Percentiles rank a stretch among this genome's conserved stretches.
Conservation (phyloP, 2,797 vertebrate species). For the Pangasius macronema region DNA sequence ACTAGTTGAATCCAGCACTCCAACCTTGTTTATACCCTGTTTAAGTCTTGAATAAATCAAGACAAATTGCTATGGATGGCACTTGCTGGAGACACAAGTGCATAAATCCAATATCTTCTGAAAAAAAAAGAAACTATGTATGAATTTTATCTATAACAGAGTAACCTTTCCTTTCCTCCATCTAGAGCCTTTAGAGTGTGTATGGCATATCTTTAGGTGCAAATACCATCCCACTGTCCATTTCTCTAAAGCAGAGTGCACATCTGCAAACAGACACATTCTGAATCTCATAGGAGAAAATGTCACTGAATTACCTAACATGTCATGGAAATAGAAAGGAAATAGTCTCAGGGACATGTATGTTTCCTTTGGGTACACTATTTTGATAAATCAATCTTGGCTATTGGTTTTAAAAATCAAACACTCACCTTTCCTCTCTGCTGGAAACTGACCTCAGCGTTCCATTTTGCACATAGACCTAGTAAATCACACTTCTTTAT, state of each 20-base stretch:
- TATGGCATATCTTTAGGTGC: slow-evolving; percentile 53
- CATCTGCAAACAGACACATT: slow-evolving; percentile 42
- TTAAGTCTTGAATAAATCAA: slow-evolving; percentile 65
- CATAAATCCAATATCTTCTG: slow-evolving; percentile 59
- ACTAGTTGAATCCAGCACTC: slow-evolving; percentile 57
- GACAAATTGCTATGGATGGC: slow-evolving; percentile 59
- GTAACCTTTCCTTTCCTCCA: slow-evolving; percentile 53
- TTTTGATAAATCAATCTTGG: slow-evolving; percentile 63
- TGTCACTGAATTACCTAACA: slow-evolving; percentile 54
- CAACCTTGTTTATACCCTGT: slow-evolving; percentile 63
- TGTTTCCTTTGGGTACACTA: slow-evolving; percentile 50
- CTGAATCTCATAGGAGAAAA: slow-evolving; percentile 49
- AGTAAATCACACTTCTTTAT: slow-evolving; percentile 61
- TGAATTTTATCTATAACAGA: slow-evolving; percentile 54
- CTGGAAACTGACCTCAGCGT: slow-evolving; percentile 58
- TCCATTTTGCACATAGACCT: slow-evolving; percentile 57
- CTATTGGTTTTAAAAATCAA: slow-evolving; percentile 61
- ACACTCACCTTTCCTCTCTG: slow-evolving; percentile 62
- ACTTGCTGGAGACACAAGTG: slow-evolving; percentile 55
- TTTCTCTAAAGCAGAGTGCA: slow-evolving; percentile 43
- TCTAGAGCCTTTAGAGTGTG: slow-evolving; percentile 48
- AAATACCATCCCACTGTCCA: slow-evolving; percentile 28
- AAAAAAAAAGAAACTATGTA: slow-evolving; percentile 42
- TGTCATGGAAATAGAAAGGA: slow-evolving; percentile 52
- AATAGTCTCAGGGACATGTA: slow-evolving; percentile 47